Evolutionary conservation across 1,140 invertebrate genomes (phyloP), one percentile per base, ranked within the genome.

Genomic region (Eubasilissa regina): DNA sequence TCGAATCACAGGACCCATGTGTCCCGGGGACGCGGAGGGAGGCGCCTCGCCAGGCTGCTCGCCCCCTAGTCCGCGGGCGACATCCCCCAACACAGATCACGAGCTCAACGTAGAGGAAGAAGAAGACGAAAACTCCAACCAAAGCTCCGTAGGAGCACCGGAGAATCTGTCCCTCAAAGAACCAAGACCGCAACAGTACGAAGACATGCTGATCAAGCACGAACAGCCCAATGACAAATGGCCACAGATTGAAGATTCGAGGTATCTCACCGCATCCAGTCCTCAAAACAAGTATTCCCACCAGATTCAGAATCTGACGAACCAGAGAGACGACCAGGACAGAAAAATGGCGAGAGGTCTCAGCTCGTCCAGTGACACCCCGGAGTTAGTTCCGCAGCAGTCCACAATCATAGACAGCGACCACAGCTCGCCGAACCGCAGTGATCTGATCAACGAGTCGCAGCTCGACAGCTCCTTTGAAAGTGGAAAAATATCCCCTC

Each of bases 121-220:
- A 68, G 89, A 89, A 83, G 81, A 87, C 9, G 86, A 87, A 75
- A 88, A 89, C 58, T 86, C 87, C 25, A 86, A 87, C 6, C 87
- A 89, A 77, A 85, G 85, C 7, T 89, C 89, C 0, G 74, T 79
- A 15, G 85, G 89, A 3, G 88, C 88, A 0, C 89, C 89, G 35
- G 89, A 89, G 81, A 89, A 89, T 80, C 81, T 89, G 0, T 89
- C 87, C 0, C 87, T 89, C 85, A 89, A 89, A 73, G 89, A 88
- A 48, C 83, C 84, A 3, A 84, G 86, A 84, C 80, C 83, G 8
- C 86, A 85, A 15, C 86, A 87, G 13, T 83, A 83, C 55, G 81
- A 80, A 56, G 79, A 83, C 25, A 66, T 77, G 10, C 51, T 77
- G 17, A 85, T 88, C 11, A 88, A 87, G 60, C 88, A 87, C 77